Percentiles rank a stretch among this genome's conserved stretches.
phyloP scores from a whole-genome alignment of 2,113 vertebrate species.

The Neotragus pygmaeus region DNA sequence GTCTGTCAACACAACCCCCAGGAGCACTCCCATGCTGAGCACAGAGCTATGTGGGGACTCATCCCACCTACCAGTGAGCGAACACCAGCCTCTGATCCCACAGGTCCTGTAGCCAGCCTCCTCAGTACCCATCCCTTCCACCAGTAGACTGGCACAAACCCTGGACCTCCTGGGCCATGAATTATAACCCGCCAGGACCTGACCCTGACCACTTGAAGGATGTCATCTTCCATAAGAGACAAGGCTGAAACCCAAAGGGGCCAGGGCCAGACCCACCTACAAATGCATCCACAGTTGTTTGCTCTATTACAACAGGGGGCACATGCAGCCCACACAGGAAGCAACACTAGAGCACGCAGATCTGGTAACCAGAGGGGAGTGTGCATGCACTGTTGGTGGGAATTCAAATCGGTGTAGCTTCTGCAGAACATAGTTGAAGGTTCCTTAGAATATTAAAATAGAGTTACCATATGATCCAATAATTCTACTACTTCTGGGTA shows the following conservation, averaged over 20 bases:
- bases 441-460: neutral
- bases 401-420: neutral
- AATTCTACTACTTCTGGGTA: neutral
- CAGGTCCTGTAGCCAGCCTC: neutral
- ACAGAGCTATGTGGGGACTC: neutral
- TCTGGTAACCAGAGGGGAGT: neutral
- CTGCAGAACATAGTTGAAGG: neutral
- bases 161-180: neutral
- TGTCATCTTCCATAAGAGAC: neutral
- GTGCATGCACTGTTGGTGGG: neutral
- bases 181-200: neutral
- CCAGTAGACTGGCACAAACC: neutral
- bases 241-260: neutral
- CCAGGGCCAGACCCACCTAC: neutral
- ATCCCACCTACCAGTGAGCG: neutral
- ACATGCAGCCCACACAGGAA: neutral
- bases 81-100: neutral
- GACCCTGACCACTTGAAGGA: neutral
- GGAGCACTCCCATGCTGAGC: neutral
- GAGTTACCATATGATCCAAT: neutral
- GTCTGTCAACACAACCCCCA: neutral
- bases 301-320: neutral
- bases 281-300: rapidly evolving
- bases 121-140: neutral
- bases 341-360: neutral